Conservation (phyloP, 2,797 vertebrate genomes). For the Sebastes oblongus region DNA sequence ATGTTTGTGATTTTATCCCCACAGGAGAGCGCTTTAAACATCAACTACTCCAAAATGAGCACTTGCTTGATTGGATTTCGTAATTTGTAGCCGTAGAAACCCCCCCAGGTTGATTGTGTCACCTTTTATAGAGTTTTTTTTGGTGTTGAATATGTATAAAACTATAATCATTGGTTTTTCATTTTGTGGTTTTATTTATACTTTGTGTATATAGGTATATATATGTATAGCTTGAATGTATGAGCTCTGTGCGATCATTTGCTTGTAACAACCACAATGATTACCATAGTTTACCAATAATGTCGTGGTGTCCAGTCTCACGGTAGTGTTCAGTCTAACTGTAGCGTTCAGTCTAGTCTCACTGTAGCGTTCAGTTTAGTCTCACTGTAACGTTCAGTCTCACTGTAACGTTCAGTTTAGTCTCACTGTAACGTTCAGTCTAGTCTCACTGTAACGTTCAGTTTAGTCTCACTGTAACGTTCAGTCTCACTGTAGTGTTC, state of each 20-base stretch:
- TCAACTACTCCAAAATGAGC: slow-evolving; percentile 72
- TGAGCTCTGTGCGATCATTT: slow-evolving; percentile 69
- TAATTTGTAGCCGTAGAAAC: slow-evolving; percentile 56
- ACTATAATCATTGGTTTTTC: slow-evolving; percentile 65
- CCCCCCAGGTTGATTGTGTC: slow-evolving; percentile 54
- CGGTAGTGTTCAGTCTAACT: neutral
- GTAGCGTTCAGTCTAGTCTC: neutral
- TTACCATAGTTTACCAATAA: slow-evolving; percentile 49
- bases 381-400: neutral
- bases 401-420: neutral
- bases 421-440: too few species aligned
- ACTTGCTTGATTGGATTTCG: slow-evolving; percentile 73
- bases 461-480: neutral
- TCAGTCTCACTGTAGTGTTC: slow-evolving; percentile 3
- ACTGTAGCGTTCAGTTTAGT: neutral
- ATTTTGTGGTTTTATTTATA: slow-evolving; percentile 83
- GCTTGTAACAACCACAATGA: slow-evolving; percentile 70
- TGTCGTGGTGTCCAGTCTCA: slow-evolving; percentile 1
- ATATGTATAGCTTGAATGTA: slow-evolving; percentile 83
- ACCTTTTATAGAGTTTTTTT: slow-evolving; percentile 21
- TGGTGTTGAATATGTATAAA: slow-evolving; percentile 72
- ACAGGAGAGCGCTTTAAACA: slow-evolving; percentile 67
- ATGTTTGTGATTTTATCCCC: slow-evolving; percentile 50
- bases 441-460: too few species aligned
- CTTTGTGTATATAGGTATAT: slow-evolving; percentile 83